Evolutionary conservation across 1,140 invertebrate genomes (phyloP), one percentile per base, ranked within the genome.

Genomic region (Cydia pomonella): DNA sequence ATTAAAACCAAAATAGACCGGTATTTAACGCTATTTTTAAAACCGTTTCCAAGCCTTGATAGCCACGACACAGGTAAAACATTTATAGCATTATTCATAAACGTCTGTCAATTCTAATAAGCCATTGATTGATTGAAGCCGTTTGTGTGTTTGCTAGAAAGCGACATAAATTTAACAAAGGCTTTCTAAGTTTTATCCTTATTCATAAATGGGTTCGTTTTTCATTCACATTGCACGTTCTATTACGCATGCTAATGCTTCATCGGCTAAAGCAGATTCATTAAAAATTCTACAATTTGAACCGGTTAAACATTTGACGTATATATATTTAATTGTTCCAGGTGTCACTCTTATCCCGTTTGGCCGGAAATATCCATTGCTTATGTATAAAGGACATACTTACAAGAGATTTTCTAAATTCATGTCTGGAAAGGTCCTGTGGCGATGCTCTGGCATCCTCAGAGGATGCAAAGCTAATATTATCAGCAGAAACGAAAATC

Each of bases 331-430:
- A 0, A 50, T 69, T 38, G 59, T 82, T 80, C 64, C 75, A 84
- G 80, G 76, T 3, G 71, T 74, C 4, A 79, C 76, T 50, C 74
- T 86, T 21, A 78, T 80, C 16, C 79, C 80, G 18, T 80, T 73
- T 16, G 78, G 75, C 69, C 77, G 82, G 27, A 82, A 80, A 74
- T 78, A 86, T 71, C 83, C 83, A 0, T 47, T 84, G 6, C 74
- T 86, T 1, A 82, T 84, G 82, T 75, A 81, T 25, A 77, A 86
- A 33, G 79, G 78, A 16, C 83, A 83, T 69, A 84, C 84, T 0
- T 84, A 77, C 78, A 84, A 81, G 38, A 76, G 77, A 38, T 80
- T 81, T 16, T 75, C 75, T 63, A 74, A 75, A 23, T 75, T 78
- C 9, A 71, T 74, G 1, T 77, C 77, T 1, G 84, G 80, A 3